Evolutionary conservation across 2,888 invertebrate genomes (phyloP).

Genomic region (Eulithis prunata): DNA sequence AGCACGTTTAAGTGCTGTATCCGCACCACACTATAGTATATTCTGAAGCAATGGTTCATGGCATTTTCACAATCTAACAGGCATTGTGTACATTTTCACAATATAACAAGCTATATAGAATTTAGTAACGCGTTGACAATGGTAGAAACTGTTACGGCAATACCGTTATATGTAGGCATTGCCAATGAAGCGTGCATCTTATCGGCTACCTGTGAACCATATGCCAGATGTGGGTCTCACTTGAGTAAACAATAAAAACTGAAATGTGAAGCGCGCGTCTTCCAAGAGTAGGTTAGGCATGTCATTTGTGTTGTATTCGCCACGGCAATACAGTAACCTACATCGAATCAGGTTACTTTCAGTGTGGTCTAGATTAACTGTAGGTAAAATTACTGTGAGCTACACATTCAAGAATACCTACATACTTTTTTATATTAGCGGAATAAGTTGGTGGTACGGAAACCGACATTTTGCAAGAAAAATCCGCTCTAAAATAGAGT

Average conservation of each 20-base stretch:
- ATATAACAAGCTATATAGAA: slow-evolving; percentile 43
- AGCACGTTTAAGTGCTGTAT: no score
- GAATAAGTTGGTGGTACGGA: no score
- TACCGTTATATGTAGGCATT: slow-evolving; percentile 52
- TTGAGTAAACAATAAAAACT: slow-evolving; percentile 50
- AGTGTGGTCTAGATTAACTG: slow-evolving; percentile 16
- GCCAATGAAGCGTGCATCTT: slow-evolving; percentile 52
- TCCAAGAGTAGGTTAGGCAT: slow-evolving; percentile 6
- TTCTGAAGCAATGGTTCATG: slow-evolving; percentile 3
- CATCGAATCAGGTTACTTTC: slow-evolving; percentile 26
- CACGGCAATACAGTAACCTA: slow-evolving; percentile 28
- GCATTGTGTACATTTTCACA: slow-evolving; percentile 5
- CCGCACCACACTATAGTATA: neutral
- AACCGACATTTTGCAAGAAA: no score
- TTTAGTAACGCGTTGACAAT: slow-evolving; percentile 47
- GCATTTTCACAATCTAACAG: slow-evolving; percentile 9
- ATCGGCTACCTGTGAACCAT: slow-evolving; percentile 47
- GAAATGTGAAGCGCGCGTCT: slow-evolving; percentile 12
- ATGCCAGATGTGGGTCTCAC: slow-evolving; percentile 55
- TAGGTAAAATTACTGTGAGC: slow-evolving; percentile 11
- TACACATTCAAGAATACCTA: slow-evolving; percentile 2
- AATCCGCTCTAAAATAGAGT: no score
- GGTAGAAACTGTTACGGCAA: slow-evolving; percentile 38
- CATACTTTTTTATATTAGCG: no score
- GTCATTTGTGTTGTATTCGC: slow-evolving; percentile 26